Evolutionary conservation across 2,888 invertebrate genomes (phyloP), one percentile per base, ranked within the genome.

Genomic region (Cerceris rybyensis): DNA sequence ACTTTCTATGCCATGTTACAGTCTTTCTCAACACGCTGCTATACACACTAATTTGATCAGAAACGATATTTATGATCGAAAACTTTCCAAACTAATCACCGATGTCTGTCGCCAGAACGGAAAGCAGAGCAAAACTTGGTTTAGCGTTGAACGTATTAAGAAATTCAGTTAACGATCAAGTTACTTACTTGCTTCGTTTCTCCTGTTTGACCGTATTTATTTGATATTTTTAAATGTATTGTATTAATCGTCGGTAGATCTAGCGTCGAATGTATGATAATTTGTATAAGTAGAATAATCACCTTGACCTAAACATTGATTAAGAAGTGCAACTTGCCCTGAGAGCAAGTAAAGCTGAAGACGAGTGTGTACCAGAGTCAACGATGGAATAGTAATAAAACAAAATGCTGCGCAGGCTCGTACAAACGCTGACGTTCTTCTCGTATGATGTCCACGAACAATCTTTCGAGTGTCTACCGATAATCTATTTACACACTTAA

Each of bases 321-420:
- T 98, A 71, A 96, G 94, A 76, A 98, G 93, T 39, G 98, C 98
- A 58, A 97, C 96, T 93, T 98, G 97, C 16, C 98, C 98, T 13
- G 97, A 96, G 7, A 97, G 93, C 72, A 98, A 94, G 93, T 98
- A 98, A 61, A 99, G 94, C 86, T 97, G 96, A 87, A 98, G 94
- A 89, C 96, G 95, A 39, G 95, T 94, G 76, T 96, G 95, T n/a
- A 96, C 94, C 75, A 96, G 96, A 86, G 94, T 95, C 90, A 99
- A 95, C 13, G 98, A 98, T n/a, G 99, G 99, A 91, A 98, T 97
- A 8, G 99, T 99, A 79, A 99, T 98, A 93, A 96, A 99, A 92
- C 97, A 96, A 93, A 97, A 99, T 0, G 99, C 99, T 58, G 97
- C 96, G 93, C 99, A 99, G 2, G 99, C 98, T 89, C 97, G 95